Conservation (phyloP, 2,113 vertebrate species). For the Ophthalmolycus amberensis region DNA sequence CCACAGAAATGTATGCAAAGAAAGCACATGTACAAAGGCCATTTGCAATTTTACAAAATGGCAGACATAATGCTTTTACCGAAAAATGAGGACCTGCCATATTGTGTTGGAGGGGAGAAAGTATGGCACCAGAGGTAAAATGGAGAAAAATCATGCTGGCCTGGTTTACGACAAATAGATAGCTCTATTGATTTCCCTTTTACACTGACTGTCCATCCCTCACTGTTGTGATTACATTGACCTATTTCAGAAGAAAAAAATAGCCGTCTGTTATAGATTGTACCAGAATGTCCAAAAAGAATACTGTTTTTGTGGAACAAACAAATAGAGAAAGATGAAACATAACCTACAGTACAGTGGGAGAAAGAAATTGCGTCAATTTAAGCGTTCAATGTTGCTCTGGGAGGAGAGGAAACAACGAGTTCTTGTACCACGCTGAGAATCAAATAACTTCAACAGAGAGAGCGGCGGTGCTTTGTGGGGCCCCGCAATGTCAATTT, state of each 20-base stretch:
- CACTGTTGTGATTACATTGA: conserved; percentile 86
- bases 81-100: conserved; percentile 81
- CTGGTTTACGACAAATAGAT: conserved; percentile 88
- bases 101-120: conserved; percentile 78
- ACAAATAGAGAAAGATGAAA: conserved; percentile 82
- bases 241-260: conserved; percentile 82
- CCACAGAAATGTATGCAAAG: conserved; percentile 78
- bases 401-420: conserved; percentile 66
- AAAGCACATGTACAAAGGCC: conserved; percentile 76
- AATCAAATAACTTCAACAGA: conserved; percentile 75
- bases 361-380: conserved; percentile 76
- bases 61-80: conserved; percentile 77
- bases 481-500: conserved; percentile 59
- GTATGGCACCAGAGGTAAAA: conserved; percentile 73
- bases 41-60: conserved; percentile 81
- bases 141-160: conserved; percentile 85
- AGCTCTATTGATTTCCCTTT: conserved; percentile 87
- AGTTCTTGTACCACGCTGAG: conserved; percentile 76
- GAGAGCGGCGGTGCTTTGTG: conserved; percentile 47
- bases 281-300: conserved; percentile 83
- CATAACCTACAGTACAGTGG: conserved; percentile 77
- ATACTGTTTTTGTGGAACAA: conserved; percentile 78
- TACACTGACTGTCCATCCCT: conserved; percentile 81
- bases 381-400: conserved; percentile 75
- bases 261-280: conserved; percentile 82